These are phyloP conservation scores for Dicaeum eximium DNA, from an alignment of 2,113 vertebrate species.

Conservation along the genomic window DNA sequence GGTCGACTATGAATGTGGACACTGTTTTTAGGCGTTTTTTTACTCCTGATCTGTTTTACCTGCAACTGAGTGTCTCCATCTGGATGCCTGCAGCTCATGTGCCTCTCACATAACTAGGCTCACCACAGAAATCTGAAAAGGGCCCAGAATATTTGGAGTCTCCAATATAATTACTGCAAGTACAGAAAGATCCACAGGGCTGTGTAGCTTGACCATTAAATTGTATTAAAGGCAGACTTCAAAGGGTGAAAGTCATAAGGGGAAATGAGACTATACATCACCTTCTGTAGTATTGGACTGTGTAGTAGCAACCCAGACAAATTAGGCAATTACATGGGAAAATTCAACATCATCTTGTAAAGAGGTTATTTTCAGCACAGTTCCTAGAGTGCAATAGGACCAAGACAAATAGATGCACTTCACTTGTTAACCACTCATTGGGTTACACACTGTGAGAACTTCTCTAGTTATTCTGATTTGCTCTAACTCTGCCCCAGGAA, in stretches of 20 bases:
- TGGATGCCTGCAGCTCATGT: neutral
- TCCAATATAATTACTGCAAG: neutral
- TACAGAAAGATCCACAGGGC: neutral
- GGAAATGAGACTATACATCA: neutral
- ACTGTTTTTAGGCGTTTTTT: neutral
- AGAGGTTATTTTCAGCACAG: neutral
- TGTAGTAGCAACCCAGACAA: neutral
- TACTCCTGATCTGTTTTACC: neutral
- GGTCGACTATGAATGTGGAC: neutral
- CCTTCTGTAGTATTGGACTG: neutral
- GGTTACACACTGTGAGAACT: neutral
- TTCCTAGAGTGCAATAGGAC: neutral
- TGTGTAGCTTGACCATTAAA: neutral
- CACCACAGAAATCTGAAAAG: neutral
- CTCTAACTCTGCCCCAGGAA: neutral
- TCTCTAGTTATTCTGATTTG: neutral
- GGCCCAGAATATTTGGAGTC: neutral
- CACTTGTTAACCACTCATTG: neutral
- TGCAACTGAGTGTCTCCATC: neutral
- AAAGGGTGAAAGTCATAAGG: neutral
- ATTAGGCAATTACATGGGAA: neutral
- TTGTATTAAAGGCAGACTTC: neutral
- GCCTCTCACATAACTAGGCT: neutral
- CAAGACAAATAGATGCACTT: neutral
- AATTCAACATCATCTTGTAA: neutral